Conservation (phyloP, 2,888 invertebrate genomes). For the Pediacus dermestoides region DNA sequence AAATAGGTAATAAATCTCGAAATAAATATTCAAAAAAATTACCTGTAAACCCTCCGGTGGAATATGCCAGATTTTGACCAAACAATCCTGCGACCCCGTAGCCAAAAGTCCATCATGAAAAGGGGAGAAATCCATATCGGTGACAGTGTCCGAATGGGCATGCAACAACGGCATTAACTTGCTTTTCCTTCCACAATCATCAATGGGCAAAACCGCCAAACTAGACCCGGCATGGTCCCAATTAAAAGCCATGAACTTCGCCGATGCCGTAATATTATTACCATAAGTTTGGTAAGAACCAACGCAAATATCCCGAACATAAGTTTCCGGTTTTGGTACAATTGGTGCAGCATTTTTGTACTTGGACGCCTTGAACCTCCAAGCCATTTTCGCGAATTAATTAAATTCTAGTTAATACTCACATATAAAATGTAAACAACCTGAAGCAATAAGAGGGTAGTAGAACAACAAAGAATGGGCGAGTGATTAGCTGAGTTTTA, state of each 20-base stretch:
- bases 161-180: conserved; percentile 83
- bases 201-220: conserved; percentile 82
- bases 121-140: conserved; percentile 93
- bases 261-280: conserved; percentile 91
- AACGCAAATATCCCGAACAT: conserved; percentile 81
- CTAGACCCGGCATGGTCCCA: conserved; percentile 91
- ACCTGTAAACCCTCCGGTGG: conserved; percentile 68
- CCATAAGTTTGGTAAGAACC: conserved; percentile 93
- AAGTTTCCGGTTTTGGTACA: conserved; percentile 90
- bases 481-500: too few relatives aligned
- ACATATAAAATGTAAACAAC: too few relatives aligned
- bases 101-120: conserved; percentile 90
- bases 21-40: too few relatives aligned
- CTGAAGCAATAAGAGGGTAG: too few relatives aligned
- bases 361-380: conserved; percentile 96
- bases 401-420: too few relatives aligned
- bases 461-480: too few relatives aligned
- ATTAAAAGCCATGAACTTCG: conserved; percentile 92
- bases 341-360: conserved; percentile 97
- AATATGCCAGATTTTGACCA: conserved; percentile 88
- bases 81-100: conserved; percentile 85
- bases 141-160: conserved; percentile 86
- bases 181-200: conserved; percentile 84
- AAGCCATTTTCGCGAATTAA: conserved; percentile 77
- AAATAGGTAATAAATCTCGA: too few relatives aligned